Base-by-base conservation (phyloP, 1,140 invertebrate genomes). In the Triops longicaudatus region DNA sequence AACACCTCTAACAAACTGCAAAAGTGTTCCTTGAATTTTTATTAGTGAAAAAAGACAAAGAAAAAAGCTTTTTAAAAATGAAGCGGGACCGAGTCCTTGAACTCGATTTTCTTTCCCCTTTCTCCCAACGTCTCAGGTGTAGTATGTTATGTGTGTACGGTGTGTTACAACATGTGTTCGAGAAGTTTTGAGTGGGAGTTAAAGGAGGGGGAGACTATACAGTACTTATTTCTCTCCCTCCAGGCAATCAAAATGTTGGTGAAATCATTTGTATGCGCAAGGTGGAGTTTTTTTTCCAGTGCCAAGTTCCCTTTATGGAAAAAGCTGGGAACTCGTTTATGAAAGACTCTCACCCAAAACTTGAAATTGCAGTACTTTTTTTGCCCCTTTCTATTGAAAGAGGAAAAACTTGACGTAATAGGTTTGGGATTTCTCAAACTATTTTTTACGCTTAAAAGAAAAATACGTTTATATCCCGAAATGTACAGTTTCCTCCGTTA, bases 61-160 rank as follows among this genome's bases (percentile, higher is more conserved):
- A 50, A 50, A 50, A 50, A 3, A 50, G 17, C 14, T 3, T 63
- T 10, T 63, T 4, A 37, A 37, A 37, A 37, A 37, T 37, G 7
- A 37, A 37, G 31, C 31, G 31, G 31, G 7, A 37, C 10, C 50
- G 50, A 63, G 50, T 63, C 50, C 50, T 63, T 63, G 50, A 63
- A 63, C 50, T 63, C 50, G 50, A 63, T 63, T 63, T 63, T 12
- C 50, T 22, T 63, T 63, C 22, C 50, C 50, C 50, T 63, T 63
- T 63, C 50, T 63, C 50, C 50, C n/a, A 37, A 37, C 50, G 17
- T 63, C 50, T 63, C 50, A 63, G 50, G 50, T 63, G 50, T 63
- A 22, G 10, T 63, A 37, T 37, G 31, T 37, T 37, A 37, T 37
- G 31, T 37, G 31, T 63, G 17, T 22, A 63, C 17, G 50, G 50